phyloP scores from a whole-genome alignment of 2,113 vertebrate genomes.

The Picathartes gymnocephalus region DNA sequence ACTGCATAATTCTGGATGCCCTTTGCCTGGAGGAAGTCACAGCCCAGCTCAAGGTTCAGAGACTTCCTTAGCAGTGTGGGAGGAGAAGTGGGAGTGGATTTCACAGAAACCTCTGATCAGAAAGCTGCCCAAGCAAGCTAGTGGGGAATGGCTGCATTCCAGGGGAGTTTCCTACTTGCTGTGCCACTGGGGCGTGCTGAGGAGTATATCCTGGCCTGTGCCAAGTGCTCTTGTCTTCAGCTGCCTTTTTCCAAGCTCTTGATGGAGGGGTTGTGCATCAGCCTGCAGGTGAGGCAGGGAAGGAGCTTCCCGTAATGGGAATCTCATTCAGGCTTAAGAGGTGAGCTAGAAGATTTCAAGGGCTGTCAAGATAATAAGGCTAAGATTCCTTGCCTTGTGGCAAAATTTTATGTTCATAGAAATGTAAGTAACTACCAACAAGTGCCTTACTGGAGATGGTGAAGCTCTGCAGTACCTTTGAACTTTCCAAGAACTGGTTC shows the following conservation, averaged over 20 bases:
- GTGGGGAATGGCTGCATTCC: slow-evolving; percentile 46
- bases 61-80: background rate
- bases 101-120: slow-evolving; percentile 21
- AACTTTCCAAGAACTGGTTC: background rate
- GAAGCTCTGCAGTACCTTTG: background rate
- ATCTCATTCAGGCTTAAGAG: background rate
- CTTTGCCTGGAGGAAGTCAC: slow-evolving; percentile 30
- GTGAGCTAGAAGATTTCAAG: background rate
- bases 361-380: background rate
- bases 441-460: background rate
- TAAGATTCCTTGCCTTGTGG: background rate
- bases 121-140: slow-evolving; percentile 19
- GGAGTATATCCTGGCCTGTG: background rate
- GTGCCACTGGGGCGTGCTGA: background rate
- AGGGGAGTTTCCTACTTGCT: slow-evolving; percentile 9
- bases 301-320: background rate
- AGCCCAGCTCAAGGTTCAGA: background rate
- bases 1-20: background rate
- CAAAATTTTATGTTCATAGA: background rate
- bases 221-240: background rate
- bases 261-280: background rate
- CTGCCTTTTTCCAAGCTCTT: background rate
- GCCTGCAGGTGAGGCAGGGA: background rate
- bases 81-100: slow-evolving; percentile 40
- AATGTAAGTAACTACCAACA: background rate